Evolutionary conservation across 2,113 vertebrate species (phyloP).

Genomic region (Tylochromis polylepis): DNA sequence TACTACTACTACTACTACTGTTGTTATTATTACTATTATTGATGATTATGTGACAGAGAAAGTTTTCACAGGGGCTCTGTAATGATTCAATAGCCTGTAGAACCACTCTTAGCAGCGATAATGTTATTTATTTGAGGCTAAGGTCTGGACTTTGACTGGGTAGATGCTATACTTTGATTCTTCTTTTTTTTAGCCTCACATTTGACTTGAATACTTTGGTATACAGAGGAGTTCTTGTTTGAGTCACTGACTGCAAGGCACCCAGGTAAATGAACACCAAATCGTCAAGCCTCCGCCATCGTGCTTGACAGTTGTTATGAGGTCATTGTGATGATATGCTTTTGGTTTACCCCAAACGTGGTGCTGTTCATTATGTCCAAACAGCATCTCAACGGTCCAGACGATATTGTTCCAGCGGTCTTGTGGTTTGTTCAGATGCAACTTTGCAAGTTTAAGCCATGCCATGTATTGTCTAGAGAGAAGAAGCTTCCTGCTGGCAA

Average conservation of each 20-base stretch:
- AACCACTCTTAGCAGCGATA: accelerated
- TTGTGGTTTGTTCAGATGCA: not conserved
- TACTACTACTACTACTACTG: not conserved
- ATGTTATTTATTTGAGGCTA: not conserved
- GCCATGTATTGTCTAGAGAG: not conserved
- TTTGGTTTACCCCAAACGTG: not conserved
- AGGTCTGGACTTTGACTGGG: accelerated
- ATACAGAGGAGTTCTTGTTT: not conserved
- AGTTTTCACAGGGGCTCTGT: not conserved
- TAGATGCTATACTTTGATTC: not conserved
- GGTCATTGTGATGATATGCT: not conserved
- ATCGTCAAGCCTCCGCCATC: not conserved
- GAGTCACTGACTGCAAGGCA: not conserved
- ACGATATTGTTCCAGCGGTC: not conserved
- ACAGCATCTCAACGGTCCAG: not conserved
- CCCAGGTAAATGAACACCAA: not conserved
- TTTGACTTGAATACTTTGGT: not conserved
- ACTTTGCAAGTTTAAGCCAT: not conserved
- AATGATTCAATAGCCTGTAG: not conserved
- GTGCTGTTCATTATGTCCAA: not conserved
- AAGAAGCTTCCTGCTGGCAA: not conserved
- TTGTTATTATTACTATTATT: not conserved
- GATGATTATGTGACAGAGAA: not conserved
- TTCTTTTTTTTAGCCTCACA: not conserved
- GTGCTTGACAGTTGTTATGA: not conserved